Conservation (phyloP, 2,113 vertebrate species). For the Polyodon spathula region DNA sequence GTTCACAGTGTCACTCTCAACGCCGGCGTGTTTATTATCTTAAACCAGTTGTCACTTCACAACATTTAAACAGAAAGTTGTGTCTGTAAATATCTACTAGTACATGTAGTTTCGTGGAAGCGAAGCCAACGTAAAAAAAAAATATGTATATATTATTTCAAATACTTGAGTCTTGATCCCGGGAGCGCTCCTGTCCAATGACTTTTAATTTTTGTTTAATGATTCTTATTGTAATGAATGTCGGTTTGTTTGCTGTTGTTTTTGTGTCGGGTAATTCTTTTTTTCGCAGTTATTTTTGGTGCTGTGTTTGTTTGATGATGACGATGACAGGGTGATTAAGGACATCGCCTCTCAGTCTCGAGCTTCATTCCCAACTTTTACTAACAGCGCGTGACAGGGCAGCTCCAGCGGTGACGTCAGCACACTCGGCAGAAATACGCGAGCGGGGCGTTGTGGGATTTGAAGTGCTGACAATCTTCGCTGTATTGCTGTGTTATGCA, state of each 20-base stretch:
- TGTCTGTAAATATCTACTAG: slow-evolving; percentile 18
- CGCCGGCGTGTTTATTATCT: slow-evolving; percentile 44
- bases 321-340: slow-evolving; percentile 19
- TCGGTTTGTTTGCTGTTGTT: slow-evolving; percentile 11
- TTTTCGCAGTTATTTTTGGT: no score
- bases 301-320: slow-evolving; percentile 21
- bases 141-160: no score
- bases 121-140: slow-evolving; percentile 10
- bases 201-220: slow-evolving; percentile 10
- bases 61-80: slow-evolving; percentile 39
- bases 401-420: slow-evolving; percentile 63
- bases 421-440: slow-evolving; percentile 38
- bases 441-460: no score
- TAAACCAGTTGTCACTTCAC: slow-evolving; percentile 37
- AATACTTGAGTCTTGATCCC: slow-evolving; percentile 25
- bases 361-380: slow-evolving; percentile 68
- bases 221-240: no score
- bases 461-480: no score
- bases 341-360: slow-evolving; percentile 29
- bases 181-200: slow-evolving; percentile 19
- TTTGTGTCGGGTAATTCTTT: no score
- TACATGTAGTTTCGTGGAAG: not conserved
- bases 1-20: slow-evolving; percentile 43
- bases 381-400: slow-evolving; percentile 69
- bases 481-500: no score